Percentiles rank a stretch among this genome's conserved stretches.
Conservation (phyloP, 2,797 vertebrate species). For the Pseudochirops corinnae region DNA sequence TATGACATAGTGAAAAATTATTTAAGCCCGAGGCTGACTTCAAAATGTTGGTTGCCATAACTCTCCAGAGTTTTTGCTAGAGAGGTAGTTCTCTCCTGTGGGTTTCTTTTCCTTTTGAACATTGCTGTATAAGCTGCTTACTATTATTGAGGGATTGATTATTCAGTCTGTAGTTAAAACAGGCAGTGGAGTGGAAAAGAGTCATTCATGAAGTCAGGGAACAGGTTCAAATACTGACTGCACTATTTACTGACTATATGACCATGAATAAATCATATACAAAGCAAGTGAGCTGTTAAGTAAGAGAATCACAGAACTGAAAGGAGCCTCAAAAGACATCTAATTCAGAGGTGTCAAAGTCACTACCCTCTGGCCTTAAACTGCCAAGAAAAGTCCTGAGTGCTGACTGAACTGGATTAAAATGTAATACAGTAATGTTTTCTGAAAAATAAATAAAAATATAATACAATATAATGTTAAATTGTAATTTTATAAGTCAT, state of each 20-base stretch:
- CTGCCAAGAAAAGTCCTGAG: background rate
- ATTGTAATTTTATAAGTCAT: background rate
- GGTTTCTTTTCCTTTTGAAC: background rate
- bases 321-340: background rate
- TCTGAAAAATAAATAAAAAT: background rate
- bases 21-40: background rate
- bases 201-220: background rate
- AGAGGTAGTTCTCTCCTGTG: background rate
- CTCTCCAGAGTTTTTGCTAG: rapidly evolving
- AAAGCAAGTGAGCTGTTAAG: background rate
- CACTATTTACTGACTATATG: background rate
- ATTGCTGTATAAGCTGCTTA: background rate
- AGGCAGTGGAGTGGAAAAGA: background rate
- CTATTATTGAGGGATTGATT: background rate
- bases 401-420: background rate
- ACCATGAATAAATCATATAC: background rate
- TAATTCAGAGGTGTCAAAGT: background rate
- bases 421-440: background rate
- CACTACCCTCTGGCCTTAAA: background rate
- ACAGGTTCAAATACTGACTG: background rate
- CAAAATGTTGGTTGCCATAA: rapidly evolving
- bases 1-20: slow-evolving; percentile 13
- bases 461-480: background rate
- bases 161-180: background rate
- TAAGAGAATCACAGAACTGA: background rate